These are phyloP conservation scores for Bactericera cockerelli DNA, from an alignment of 1,140 invertebrate species.

Conservation along the genomic window DNA sequence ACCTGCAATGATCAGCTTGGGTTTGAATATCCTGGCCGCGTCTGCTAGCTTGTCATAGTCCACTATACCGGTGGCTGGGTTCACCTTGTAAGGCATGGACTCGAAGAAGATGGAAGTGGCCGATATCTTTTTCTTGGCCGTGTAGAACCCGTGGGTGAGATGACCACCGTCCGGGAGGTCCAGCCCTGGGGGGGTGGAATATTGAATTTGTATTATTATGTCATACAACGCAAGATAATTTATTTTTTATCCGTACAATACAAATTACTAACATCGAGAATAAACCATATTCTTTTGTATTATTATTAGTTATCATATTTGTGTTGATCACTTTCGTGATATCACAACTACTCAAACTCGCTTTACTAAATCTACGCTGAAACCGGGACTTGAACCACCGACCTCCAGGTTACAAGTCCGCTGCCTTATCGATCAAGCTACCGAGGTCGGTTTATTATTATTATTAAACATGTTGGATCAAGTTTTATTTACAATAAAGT, in stretches of 20 bases:
- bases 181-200: slow-evolving; percentile 41
- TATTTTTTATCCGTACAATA: no score
- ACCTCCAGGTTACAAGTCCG: no score
- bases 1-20: slow-evolving; percentile 83
- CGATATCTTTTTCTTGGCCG: slow-evolving; percentile 80
- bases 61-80: slow-evolving; percentile 73
- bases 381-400: no score
- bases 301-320: no score
- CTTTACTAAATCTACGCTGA: no score
- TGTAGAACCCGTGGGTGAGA: slow-evolving; percentile 88
- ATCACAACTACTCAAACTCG: no score
- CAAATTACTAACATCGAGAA: no score
- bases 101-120: slow-evolving; percentile 97
- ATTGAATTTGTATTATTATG: not conserved
- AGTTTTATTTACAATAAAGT: no score
- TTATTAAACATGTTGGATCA: no score
- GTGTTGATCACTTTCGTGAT: no score
- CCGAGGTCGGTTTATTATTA: no score
- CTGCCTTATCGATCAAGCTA: no score
- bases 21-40: slow-evolving; percentile 75
- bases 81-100: slow-evolving; percentile 93
- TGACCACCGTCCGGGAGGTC: slow-evolving; percentile 95
- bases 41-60: slow-evolving; percentile 81
- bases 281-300: not conserved
- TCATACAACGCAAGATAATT: not conserved